Conservation (phyloP, 2,888 invertebrate genomes). For the Tinea pellionella region DNA sequence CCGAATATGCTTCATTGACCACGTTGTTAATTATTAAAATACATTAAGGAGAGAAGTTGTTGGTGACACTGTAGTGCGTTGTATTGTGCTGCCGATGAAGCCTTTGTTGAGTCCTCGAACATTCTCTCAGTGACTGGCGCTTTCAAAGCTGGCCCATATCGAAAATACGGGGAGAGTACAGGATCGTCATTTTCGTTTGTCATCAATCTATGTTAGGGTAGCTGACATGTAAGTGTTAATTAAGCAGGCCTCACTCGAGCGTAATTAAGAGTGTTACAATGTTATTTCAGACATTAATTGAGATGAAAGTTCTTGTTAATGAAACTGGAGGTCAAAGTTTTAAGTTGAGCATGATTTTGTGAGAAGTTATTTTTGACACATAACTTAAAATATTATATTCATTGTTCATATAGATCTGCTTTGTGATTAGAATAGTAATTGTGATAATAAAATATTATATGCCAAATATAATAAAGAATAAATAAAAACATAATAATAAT, state of each 20-base stretch:
- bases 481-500: too few species aligned
- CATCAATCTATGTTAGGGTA: constrained; percentile 67
- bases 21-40: constrained; percentile 54
- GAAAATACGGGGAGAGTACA: constrained; percentile 45
- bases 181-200: constrained; percentile 67
- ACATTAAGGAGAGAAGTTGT: constrained; percentile 55
- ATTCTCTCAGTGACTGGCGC: constrained; percentile 44
- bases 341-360: background rate
- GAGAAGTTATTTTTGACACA: background rate
- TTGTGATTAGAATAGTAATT: too few species aligned
- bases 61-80: constrained; percentile 46
- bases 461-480: too few species aligned
- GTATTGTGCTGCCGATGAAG: constrained; percentile 39
- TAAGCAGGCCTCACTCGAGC: constrained; percentile 66
- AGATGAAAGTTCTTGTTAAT: constrained; percentile 66
- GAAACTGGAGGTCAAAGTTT: constrained; percentile 26
- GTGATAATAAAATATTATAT: too few species aligned
- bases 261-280: constrained; percentile 68
- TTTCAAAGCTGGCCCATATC: constrained; percentile 38
- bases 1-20: too few species aligned
- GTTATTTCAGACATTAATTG: constrained; percentile 70
- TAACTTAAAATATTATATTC: background rate
- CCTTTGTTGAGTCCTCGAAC: constrained; percentile 34
- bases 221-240: constrained; percentile 70
- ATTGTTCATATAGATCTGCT: background rate